These are phyloP conservation scores for Coleophora deauratella DNA, from an alignment of 2,888 invertebrate genomes.

Conservation along the genomic window DNA sequence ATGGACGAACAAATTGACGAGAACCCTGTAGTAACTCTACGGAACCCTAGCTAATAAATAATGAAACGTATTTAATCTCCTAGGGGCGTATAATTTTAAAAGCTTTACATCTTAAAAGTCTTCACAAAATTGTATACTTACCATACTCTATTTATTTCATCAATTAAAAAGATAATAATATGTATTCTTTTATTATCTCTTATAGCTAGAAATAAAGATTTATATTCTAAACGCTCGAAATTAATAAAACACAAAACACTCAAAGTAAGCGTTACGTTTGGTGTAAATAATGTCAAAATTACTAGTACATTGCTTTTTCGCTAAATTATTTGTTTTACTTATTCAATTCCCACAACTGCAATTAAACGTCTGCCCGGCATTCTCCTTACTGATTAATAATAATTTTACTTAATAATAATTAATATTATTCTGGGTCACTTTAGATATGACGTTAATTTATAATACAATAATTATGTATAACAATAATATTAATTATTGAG, in stretches of 20 bases:
- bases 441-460: conserved; percentile 54
- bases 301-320: conserved; percentile 22
- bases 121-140: conserved; percentile 66
- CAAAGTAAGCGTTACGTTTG: conserved; percentile 19
- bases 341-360: conserved; percentile 61
- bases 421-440: conserved; percentile 44
- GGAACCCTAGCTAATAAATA: conserved; percentile 55
- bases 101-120: conserved; percentile 63
- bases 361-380: conserved; percentile 30
- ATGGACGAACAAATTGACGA: conserved; percentile 66
- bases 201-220: conserved; percentile 40
- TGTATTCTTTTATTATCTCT: conserved; percentile 38
- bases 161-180: conserved; percentile 44
- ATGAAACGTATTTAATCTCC: conserved; percentile 42
- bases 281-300: conserved; percentile 23
- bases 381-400: conserved; percentile 20
- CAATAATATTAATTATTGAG: conserved; percentile 45
- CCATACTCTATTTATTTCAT: conserved; percentile 47
- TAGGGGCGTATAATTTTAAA: conserved; percentile 61
- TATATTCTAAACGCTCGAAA: conserved; percentile 21
- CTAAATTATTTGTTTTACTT: conserved; percentile 28
- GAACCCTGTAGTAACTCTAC: conserved; percentile 59
- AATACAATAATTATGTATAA: conserved; percentile 33
- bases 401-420: conserved; percentile 25
- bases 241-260: conserved; percentile 20